Percentiles rank a stretch among this genome's conserved stretches.
Conservation (phyloP, 2,797 vertebrate genomes). For the Crocodylus rhombifer region DNA sequence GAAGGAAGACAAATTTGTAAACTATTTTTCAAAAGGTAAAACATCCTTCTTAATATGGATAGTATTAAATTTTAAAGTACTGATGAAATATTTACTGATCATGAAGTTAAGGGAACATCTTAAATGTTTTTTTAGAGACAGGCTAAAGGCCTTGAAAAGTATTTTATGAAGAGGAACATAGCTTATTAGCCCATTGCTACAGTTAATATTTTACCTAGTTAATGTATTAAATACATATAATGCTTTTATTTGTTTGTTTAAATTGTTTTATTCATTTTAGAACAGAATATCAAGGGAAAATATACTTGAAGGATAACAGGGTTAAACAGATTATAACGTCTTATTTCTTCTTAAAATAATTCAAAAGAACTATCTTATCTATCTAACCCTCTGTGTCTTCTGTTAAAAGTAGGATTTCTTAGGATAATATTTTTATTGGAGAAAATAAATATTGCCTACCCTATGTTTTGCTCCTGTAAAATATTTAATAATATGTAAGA, state of each 20-base stretch:
- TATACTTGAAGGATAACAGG: not conserved
- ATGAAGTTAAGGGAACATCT: constrained; percentile 45
- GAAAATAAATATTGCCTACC: too few relatives aligned
- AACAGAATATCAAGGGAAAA: not conserved
- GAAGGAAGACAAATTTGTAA: constrained; percentile 59
- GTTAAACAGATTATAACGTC: not conserved
- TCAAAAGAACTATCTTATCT: not conserved
- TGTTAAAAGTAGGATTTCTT: too few relatives aligned
- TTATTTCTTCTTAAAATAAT: not conserved
- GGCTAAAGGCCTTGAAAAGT: constrained; percentile 17
- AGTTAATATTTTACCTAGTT: not conserved
- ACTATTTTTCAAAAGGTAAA: constrained; percentile 63
- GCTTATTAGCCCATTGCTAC: not conserved
- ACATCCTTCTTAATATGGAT: constrained; percentile 54
- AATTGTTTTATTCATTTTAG: not conserved
- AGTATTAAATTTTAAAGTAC: constrained; percentile 64
- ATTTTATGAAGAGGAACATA: constrained; percentile 6
- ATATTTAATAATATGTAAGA: not conserved
- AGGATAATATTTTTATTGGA: too few relatives aligned
- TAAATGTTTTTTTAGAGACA: constrained; percentile 29
- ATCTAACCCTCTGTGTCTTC: not conserved
- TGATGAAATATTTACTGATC: constrained; percentile 67
- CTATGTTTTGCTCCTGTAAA: not conserved
- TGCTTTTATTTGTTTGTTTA: not conserved
- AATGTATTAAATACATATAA: not conserved